Evolutionary conservation across 1,140 invertebrate genomes (phyloP), one percentile per base, ranked within the genome.

Genomic region (Lerema accius): DNA sequence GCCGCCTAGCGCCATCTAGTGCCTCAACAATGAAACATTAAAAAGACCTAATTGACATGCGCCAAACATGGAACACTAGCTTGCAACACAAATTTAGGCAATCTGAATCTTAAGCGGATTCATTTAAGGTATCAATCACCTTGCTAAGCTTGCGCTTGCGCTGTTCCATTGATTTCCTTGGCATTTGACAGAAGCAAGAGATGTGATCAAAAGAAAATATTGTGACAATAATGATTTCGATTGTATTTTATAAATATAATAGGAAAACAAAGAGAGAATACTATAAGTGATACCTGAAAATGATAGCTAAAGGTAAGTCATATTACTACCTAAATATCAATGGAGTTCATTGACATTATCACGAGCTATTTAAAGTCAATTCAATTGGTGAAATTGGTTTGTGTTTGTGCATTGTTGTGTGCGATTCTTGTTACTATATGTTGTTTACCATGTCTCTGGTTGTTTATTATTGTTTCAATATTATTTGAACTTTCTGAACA

Each of bases 81-180:
- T 6, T n/a, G 0, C 9, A 11, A 39, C 1, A 10, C 7, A 1
- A 15, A 15, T 32, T 28, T 35, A 32, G 10, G n/a, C 6, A 72
- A 56, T 59, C 23, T 61, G n/a, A 19, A 63, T 45, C 51, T 66
- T 78, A 58, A n/a, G 0, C 0, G 0, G 3, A 6, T 39, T 4
- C 13, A 0, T 0, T 19, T 76, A 76, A 68, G 39, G 67, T 51
- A 11, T 0, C 65, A 51, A 65, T 72, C 80, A 0, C 4, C 13
- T 9, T 66, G 56, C 1, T 45, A 2, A 7, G 0, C 53, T 64
- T 51, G 71, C 82, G 83, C 80, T 19, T 84, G 85, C 83, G 85
- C 79, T 66, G 48, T 80, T 65, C 63, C 63, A 84, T 84, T 76
- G 82, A 86, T 86, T 83, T 82, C 48, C 61, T 53, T 78, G 72